phyloP scores from a whole-genome alignment of 2,888 invertebrate species.

The Ptychoptera contaminata region DNA sequence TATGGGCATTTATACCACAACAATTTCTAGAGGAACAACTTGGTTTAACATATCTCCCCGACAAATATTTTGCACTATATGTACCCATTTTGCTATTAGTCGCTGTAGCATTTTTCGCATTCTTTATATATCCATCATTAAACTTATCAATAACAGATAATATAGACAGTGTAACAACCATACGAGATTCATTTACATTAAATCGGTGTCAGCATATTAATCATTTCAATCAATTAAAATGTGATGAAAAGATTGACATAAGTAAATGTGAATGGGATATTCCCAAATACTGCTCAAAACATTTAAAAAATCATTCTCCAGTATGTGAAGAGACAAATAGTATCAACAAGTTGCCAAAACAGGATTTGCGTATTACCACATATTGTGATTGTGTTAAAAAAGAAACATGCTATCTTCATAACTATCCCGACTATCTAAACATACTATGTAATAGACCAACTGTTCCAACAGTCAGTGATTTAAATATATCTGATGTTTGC shows the following conservation, averaged over 20 bases:
- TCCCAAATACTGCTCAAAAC: constrained; percentile 1
- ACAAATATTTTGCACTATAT: constrained; percentile 81
- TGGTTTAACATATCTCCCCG: constrained; percentile 68
- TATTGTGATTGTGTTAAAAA: constrained; percentile 35
- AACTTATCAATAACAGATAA: constrained; percentile 59
- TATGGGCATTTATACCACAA: constrained; percentile 56
- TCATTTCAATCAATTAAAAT: constrained; percentile 5
- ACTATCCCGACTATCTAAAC: constrained; percentile 25
- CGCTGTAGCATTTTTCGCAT: constrained; percentile 56
- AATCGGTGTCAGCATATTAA: constrained; percentile 12
- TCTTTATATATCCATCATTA: constrained; percentile 68
- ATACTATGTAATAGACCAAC: constrained; percentile 27
- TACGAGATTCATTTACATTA: constrained; percentile 39
- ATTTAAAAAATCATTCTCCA: constrained; percentile 1
- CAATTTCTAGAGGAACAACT: constrained; percentile 41
- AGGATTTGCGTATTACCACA: constrained; percentile 16
- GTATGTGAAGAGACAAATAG: constrained; percentile 6
- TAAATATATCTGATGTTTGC: constrained; percentile 52
- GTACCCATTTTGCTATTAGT: constrained; percentile 66
- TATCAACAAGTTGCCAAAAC: constrained; percentile 20
- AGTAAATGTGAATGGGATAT: neutral
- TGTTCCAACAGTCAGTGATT: constrained; percentile 47
- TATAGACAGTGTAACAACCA: constrained; percentile 45
- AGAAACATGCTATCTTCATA: constrained; percentile 31
- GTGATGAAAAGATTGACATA: constrained; percentile 9